phyloP scores from a whole-genome alignment of 2,113 vertebrate genomes.

The Campylomormyrus tamandua region DNA sequence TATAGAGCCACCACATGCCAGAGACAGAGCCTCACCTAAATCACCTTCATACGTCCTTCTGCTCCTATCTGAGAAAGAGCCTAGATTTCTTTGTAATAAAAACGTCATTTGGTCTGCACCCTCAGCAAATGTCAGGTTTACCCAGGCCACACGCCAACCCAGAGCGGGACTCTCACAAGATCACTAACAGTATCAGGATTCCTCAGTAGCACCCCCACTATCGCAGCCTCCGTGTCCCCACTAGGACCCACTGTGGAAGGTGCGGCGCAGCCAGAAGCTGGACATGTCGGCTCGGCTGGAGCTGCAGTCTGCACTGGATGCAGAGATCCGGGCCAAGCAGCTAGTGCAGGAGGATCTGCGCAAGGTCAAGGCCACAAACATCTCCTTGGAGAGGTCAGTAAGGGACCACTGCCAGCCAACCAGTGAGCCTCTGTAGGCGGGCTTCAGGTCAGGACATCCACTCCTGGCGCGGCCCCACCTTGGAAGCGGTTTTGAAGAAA shows the following conservation, averaged over 20 bases:
- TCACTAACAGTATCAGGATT: background rate
- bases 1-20: background rate
- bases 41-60: background rate
- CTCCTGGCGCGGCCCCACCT: background rate
- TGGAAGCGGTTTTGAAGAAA: too few relatives aligned
- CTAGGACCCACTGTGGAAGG: conserved; percentile 95
- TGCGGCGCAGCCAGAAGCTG: conserved; percentile 90
- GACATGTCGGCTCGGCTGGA: conserved; percentile 96
- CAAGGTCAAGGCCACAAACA: conserved; percentile 76
- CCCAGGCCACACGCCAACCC: background rate
- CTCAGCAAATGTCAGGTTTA: too few relatives aligned
- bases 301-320: conserved; percentile 88
- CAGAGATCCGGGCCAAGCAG: conserved; percentile 91
- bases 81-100: background rate
- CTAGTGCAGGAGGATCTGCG: conserved; percentile 87
- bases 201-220: background rate
- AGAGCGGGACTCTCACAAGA: background rate
- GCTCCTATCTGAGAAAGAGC: background rate
- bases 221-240: background rate
- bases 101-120: background rate
- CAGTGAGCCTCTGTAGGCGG: background rate
- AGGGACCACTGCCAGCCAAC: background rate
- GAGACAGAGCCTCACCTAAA: background rate
- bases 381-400: conserved; percentile 81
- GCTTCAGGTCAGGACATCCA: background rate